A percentile compares a stretch with the other conserved stretches of the same genome.
Conservation (phyloP, 2,113 vertebrate species). For the Gulo gulo region DNA sequence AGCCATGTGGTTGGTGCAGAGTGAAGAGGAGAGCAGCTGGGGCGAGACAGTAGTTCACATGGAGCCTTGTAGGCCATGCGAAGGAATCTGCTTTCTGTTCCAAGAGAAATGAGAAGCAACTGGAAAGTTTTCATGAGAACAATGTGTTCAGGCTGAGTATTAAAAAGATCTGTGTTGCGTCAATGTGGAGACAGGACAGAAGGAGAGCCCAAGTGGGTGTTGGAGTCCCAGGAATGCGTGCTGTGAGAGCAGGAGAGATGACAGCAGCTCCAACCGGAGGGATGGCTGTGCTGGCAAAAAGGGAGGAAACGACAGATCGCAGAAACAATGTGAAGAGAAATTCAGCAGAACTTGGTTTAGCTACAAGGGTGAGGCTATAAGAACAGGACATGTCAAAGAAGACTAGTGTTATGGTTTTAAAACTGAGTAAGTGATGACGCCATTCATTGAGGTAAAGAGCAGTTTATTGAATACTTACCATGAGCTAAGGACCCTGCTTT, state of each 20-base stretch:
- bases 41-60: background rate
- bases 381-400: background rate
- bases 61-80: background rate
- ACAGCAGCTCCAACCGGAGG: background rate
- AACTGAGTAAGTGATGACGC: background rate
- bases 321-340: background rate
- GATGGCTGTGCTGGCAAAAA: background rate
- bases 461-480: background rate
- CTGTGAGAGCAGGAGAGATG: background rate
- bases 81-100: background rate
- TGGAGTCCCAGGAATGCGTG: background rate
- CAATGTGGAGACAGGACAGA: background rate
- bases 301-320: background rate
- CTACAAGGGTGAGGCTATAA: background rate
- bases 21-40: background rate
- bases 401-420: background rate
- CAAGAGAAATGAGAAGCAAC: background rate
- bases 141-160: background rate
- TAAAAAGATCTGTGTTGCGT: background rate
- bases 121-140: background rate
- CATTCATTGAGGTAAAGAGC: background rate
- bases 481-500: background rate
- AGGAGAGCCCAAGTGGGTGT: background rate
- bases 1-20: background rate
- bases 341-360: background rate